phyloP scores from a whole-genome alignment of 2,888 invertebrate species.

The Coecobrya sp. region DNA sequence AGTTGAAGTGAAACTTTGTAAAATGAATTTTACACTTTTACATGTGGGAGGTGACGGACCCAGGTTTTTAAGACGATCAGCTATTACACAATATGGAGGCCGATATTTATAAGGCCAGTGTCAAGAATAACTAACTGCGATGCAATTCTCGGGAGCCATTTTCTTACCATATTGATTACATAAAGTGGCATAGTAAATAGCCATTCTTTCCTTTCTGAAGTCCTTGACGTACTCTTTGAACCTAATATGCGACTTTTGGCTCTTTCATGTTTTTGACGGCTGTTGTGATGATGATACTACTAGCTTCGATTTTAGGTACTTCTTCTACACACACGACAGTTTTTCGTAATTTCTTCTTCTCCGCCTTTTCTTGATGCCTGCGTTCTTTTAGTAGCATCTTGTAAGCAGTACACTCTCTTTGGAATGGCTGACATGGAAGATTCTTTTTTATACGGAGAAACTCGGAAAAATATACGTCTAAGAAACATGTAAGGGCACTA shows the following conservation, averaged over 20 bases:
- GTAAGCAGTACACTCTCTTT: not conserved
- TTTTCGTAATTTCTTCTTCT: conserved; percentile 10
- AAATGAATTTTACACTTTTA: not conserved
- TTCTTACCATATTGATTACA: not conserved
- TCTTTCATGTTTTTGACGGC: conserved; percentile 27
- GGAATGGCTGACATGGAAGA: conserved; percentile 1
- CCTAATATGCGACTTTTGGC: conserved; percentile 9
- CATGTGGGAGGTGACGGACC: not conserved
- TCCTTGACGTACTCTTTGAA: conserved; percentile 12
- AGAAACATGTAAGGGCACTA: not conserved
- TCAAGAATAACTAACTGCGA: not conserved
- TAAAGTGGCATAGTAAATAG: not conserved
- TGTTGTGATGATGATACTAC: not conserved
- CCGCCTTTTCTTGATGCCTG: not conserved
- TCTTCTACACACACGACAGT: not conserved
- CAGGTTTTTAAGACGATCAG: not conserved
- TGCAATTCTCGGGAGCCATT: not conserved
- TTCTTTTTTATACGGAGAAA: conserved; percentile 28
- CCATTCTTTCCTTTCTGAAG: not conserved
- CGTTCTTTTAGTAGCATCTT: not conserved
- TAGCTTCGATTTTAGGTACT: not conserved
- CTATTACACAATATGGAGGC: not conserved
- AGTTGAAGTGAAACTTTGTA: not conserved
- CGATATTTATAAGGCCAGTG: not conserved
- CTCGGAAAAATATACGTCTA: not conserved